A percentile compares a stretch with the other conserved stretches of the same genome.
These are phyloP conservation scores for Notothenia coriiceps DNA, from an alignment of 2,113 vertebrate species.

Conservation along the genomic window DNA sequence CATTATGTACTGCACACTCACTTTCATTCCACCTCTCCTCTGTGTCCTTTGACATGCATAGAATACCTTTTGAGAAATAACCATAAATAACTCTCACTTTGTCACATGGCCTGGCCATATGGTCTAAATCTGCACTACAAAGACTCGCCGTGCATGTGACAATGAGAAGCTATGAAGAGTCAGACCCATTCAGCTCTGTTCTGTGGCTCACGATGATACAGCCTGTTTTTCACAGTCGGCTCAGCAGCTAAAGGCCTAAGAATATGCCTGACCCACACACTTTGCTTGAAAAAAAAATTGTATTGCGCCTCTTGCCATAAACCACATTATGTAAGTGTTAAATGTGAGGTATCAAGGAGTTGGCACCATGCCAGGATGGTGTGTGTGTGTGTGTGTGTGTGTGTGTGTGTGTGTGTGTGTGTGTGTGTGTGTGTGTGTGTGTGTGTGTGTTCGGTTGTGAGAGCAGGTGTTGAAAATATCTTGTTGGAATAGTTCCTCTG, in stretches of 20 bases:
- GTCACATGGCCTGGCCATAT: constrained; percentile 69
- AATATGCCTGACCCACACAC: constrained; percentile 73
- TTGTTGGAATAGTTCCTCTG: constrained; percentile 59
- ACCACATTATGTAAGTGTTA: constrained; percentile 74
- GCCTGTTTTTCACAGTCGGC: constrained; percentile 51
- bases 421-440: constrained; percentile 24
- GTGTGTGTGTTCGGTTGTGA: constrained; percentile 39
- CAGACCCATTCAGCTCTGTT: constrained; percentile 44
- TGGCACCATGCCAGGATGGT: constrained; percentile 45
- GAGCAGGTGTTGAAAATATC: constrained; percentile 69
- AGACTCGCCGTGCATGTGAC: constrained; percentile 59
- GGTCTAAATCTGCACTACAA: constrained; percentile 70
- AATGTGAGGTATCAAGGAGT: constrained; percentile 66
- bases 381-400: constrained; percentile 18
- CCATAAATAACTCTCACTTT: constrained; percentile 67
- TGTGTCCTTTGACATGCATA: constrained; percentile 49
- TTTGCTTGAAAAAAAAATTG: constrained; percentile 67
- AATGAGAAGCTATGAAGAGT: constrained; percentile 34
- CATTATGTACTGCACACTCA: constrained; percentile 25
- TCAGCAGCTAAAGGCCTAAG: constrained; percentile 66
- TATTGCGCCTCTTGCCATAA: constrained; percentile 67
- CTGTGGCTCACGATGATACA: constrained; percentile 61
- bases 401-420: constrained; percentile 27
- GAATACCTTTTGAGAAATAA: constrained; percentile 64
- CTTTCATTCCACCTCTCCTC: constrained; percentile 46